Evolutionary conservation across 2,113 vertebrate species (phyloP), one percentile per base, ranked within the genome.

Genomic region (Spea bombifrons): DNA sequence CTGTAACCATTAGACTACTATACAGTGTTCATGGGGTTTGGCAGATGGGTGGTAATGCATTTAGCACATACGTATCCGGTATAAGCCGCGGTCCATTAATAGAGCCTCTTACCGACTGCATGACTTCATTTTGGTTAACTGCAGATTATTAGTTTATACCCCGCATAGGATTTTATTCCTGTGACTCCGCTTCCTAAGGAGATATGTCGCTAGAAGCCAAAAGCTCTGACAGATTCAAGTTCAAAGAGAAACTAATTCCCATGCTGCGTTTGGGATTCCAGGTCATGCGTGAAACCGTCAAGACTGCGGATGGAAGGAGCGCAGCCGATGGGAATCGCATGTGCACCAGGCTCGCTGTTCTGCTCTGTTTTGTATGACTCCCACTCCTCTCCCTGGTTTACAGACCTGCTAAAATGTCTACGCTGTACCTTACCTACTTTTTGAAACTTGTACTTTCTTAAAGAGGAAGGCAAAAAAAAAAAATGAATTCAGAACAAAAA

Each of bases 271-370:
- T 70, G 80, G 78, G 72, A 67, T 4, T 83, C 81, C 81, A 85
- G 85, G 85, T 85, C 82, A 82, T 73, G 80, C 81, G 47, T 79
- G 73, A 84, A 84, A 77, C 70, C 75, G 78, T 73, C 75, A 81
- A 71, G 46, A 82, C 71, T 53, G 46, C 17, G 64, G 59, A 83
- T 53, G 73, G 44, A 75, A 46, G 67, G 74, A 47, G 78, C 75
- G 49, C 71, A 73, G 77, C 63, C 30, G 79, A 66, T 67, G 77
- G 70, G 77, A 66, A 72, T 69, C 64, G 72, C 46, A 66, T 68
- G 4, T 48, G 2, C 48, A 71, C 71, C 46, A 69, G 73, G 44
- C 46, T 65, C 48, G 49, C 70, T 71, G 64, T 59, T 44, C 9
- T 1, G 0, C 71, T 82, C 50, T 66, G 17, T 70, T 66, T 69